Conservation (phyloP, 2,113 vertebrate genomes). For the Sclerurus mexicanus region DNA sequence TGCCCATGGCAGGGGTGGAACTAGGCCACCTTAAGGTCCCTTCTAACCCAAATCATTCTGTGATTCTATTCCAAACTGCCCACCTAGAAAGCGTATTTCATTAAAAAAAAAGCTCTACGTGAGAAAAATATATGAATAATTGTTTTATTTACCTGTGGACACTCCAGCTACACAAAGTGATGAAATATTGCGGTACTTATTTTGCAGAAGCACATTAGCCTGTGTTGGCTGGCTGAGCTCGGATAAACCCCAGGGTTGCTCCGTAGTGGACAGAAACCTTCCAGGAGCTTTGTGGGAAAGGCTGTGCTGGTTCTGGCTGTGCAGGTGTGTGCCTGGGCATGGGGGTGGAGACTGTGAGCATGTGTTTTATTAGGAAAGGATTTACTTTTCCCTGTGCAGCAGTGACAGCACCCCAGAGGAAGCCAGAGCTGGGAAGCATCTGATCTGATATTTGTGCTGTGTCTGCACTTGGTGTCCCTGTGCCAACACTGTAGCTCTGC, state of each 20-base stretch:
- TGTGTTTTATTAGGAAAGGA: neutral
- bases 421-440: neutral
- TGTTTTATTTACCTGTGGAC: neutral
- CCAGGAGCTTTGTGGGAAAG: neutral
- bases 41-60: neutral
- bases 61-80: neutral
- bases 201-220: neutral
- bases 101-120: neutral
- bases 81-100: fast-evolving
- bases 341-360: neutral
- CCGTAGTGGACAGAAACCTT: fast-evolving
- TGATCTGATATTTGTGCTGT: neutral
- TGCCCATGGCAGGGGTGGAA: neutral
- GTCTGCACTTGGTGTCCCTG: neutral
- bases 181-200: neutral
- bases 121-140: neutral
- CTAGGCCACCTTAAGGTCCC: neutral
- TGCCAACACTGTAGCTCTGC: neutral
- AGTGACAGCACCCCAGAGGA: constrained; percentile 5
- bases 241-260: neutral
- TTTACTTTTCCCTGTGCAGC: neutral
- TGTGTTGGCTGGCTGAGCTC: neutral
- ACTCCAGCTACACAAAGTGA: neutral
- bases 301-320: neutral
- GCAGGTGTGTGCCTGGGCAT: neutral